A percentile compares a stretch with the other conserved stretches of the same genome.
phyloP scores from a whole-genome alignment of 2,113 vertebrate genomes.

The Trogon melanurus region DNA sequence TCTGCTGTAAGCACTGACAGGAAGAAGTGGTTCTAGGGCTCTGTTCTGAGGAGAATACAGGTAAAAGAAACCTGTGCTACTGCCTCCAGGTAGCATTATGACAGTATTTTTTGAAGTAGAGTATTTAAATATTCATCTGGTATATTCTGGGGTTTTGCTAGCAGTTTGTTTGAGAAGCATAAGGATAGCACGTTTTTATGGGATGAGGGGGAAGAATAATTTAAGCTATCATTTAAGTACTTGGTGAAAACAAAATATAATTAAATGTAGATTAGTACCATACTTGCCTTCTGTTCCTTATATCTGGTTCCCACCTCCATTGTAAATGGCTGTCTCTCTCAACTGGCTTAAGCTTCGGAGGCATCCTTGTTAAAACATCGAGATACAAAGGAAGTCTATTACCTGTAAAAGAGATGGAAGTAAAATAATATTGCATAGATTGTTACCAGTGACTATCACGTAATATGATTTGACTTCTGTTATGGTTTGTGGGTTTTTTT shows the following conservation, averaged over 20 bases:
- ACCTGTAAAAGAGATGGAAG: neutral
- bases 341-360: neutral
- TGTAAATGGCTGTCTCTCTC: neutral
- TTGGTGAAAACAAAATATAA: conserved; percentile 10
- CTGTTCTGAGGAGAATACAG: neutral
- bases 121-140: neutral
- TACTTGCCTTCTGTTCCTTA: neutral
- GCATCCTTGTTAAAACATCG: neutral
- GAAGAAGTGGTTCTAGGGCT: neutral
- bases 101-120: neutral
- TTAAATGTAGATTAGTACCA: conserved; percentile 9
- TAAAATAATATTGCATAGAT: neutral
- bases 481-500: neutral
- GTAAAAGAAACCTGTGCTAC: neutral
- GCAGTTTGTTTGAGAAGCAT: neutral
- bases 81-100: neutral
- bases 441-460: neutral
- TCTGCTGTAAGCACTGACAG: neutral
- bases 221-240: neutral
- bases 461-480: neutral
- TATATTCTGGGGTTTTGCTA: neutral
- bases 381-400: neutral
- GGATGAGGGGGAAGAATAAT: neutral
- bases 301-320: neutral
- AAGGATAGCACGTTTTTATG: neutral